Base-by-base conservation (phyloP, 1,140 invertebrate genomes). In the Halictus rubicundus region DNA sequence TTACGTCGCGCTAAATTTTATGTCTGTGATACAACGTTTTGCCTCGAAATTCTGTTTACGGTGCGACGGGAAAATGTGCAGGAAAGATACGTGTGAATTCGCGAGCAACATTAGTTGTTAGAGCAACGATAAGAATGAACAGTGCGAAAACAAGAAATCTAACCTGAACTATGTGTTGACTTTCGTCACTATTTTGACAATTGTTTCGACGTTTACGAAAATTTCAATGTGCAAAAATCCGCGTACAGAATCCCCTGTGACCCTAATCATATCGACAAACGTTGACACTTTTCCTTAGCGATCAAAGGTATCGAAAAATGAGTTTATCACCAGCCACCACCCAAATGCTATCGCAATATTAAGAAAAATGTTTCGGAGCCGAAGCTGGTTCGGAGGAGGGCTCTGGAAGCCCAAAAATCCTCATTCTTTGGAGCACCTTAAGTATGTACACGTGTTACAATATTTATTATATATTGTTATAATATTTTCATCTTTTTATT, bases 361-460 rank as follows among this genome's bases (percentile, higher is more conserved):
- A 46, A 32, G 71, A 61, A 86, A 77, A 59, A 97, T 97, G 97
- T 97, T 97, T 94, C 95, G 97, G 80, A 97, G 96, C 94, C 94
- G 96, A 82, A 97, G 96, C 90, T 97, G 97, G 97, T 97, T 98
- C 91, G 96, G 96, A 27, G 96, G 96, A 78, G 96, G 96, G 73
- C 94, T 98, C 93, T 98, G 97, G 91, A 97, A 97, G 85, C 98
- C 98, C 4, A 99, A 98, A 93, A 99, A 99, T 94, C 97, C 96
- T 69, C 97, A 99, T 94, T 99, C 98, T 0, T 93, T 99, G 83
- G 98, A 99, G 88, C 97, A 99, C 92, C 94, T 99, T 8, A 99
- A 99, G 96, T 99, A 93, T 94, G 94, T 92, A 75, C 8, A 63
- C 72, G 68, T 63, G 12, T 57, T 21, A 32, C 19, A 49, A 59